phyloP scores from a whole-genome alignment of 2,888 invertebrate species.

The Galeruca laticollis region DNA sequence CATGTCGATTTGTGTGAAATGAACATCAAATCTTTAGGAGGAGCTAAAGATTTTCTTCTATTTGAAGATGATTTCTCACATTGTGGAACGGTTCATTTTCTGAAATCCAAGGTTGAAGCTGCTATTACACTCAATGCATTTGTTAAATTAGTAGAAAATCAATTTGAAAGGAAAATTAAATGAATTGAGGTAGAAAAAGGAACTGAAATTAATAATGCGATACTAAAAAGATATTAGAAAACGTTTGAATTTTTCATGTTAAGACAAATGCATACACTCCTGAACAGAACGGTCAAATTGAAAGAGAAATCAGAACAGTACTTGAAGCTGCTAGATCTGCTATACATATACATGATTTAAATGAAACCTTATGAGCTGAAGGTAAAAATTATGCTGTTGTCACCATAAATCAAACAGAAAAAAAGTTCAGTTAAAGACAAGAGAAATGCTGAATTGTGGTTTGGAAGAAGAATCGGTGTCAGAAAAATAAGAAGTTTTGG shows the following conservation, averaged over 20 bases:
- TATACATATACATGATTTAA: too few species aligned
- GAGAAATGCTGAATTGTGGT: not conserved
- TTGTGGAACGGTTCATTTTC: too few species aligned
- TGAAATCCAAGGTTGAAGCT: not conserved
- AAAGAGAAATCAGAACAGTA: not conserved
- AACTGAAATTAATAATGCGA: not conserved
- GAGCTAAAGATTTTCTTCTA: not conserved
- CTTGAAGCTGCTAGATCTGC: too few species aligned
- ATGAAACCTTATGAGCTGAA: not conserved
- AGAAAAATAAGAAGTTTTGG: not conserved
- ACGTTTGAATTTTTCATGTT: not conserved
- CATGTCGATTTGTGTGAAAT: not conserved
- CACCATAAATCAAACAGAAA: too few species aligned
- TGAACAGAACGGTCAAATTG: not conserved
- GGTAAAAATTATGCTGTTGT: not conserved
- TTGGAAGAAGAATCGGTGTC: not conserved
- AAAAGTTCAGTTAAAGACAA: too few species aligned
- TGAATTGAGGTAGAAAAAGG: not conserved
- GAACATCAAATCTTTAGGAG: not conserved
- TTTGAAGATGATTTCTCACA: not conserved
- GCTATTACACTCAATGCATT: not conserved
- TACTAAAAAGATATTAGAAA: too few species aligned
- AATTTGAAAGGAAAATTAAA: not conserved
- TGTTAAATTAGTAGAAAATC: not conserved
- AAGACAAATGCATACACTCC: not conserved